A percentile compares a stretch with the other conserved stretches of the same genome.
Evolutionary conservation across 35 echinoderm and acorn worm genomes (phyloP).

Genomic region (Heliocidaris erythrogramma): DNA sequence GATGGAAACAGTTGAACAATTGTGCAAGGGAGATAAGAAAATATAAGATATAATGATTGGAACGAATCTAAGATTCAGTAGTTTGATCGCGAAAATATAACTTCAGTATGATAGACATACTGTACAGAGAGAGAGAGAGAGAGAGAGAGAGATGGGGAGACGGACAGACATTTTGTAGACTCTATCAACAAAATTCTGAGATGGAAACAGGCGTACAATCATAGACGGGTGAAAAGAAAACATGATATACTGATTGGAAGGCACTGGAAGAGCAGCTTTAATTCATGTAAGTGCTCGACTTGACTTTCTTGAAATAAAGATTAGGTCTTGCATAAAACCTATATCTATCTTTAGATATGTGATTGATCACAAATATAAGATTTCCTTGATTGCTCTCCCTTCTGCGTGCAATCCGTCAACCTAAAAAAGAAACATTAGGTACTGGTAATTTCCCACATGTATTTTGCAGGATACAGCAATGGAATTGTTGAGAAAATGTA

Average conservation of each 20-base stretch:
- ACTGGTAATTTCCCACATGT: background rate
- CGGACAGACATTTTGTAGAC: no score
- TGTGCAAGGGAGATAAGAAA: no score
- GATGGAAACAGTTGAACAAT: no score
- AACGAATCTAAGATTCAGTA: no score
- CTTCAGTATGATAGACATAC: no score
- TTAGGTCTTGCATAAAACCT: background rate
- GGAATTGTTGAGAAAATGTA: background rate
- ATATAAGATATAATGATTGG: no score
- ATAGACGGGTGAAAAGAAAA: background rate
- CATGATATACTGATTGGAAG: background rate
- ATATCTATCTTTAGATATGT: background rate
- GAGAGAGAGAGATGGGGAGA: no score
- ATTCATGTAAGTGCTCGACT: background rate
- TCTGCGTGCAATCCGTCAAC: background rate
- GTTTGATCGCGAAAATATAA: no score
- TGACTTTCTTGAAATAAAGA: background rate
- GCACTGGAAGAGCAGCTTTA: background rate
- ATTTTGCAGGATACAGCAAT: background rate
- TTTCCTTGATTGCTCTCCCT: background rate
- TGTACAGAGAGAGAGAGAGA: no score
- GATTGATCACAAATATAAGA: background rate
- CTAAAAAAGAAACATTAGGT: background rate
- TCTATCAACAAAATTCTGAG: no score
- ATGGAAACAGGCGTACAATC: no score